Conservation (phyloP, 2,797 vertebrate species). For the Macrochelys suwanniensis region DNA sequence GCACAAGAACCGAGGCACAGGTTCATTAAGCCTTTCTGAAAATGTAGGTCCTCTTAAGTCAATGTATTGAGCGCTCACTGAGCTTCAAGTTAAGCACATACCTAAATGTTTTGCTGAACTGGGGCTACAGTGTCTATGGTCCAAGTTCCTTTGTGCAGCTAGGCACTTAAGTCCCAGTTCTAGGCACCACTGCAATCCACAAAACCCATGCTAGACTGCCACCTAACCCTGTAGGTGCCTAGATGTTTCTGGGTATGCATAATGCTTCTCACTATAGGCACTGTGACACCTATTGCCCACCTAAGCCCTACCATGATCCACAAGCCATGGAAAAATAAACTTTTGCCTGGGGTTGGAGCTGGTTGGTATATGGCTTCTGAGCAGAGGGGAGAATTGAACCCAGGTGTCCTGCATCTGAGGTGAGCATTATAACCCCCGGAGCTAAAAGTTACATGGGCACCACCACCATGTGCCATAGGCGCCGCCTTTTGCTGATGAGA, state of each 20-base stretch:
- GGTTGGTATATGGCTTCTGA: neutral
- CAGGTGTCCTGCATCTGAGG: neutral
- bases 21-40: neutral
- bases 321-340: neutral
- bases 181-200: neutral
- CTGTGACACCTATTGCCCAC: neutral
- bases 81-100: neutral
- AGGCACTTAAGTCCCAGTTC: neutral
- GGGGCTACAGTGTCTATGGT: neutral
- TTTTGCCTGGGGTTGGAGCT: neutral
- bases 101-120: neutral
- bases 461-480: neutral
- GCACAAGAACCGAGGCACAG: neutral
- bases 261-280: neutral
- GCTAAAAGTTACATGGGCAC: neutral
- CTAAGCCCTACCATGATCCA: neutral
- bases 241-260: neutral
- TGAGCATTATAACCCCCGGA: neutral
- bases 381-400: neutral
- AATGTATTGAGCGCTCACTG: fast-evolving
- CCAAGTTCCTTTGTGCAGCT: neutral
- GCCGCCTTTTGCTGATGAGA: neutral
- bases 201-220: neutral
- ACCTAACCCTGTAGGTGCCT: neutral
- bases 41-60: neutral